phyloP scores from a whole-genome alignment of 2,797 vertebrate species.

The Anas acuta region DNA sequence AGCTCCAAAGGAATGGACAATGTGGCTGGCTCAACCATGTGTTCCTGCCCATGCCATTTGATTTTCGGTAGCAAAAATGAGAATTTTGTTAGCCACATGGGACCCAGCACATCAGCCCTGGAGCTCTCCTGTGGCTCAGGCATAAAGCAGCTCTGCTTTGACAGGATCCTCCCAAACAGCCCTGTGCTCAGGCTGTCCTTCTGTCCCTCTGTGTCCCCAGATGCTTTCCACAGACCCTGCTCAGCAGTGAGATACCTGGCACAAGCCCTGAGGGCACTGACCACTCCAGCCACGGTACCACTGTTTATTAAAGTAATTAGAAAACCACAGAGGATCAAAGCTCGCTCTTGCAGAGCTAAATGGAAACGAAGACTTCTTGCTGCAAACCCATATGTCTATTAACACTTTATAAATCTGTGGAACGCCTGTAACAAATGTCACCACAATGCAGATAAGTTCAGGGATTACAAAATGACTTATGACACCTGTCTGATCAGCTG shows the following conservation, averaged over 20 bases:
- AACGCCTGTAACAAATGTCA: not conserved
- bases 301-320: not conserved
- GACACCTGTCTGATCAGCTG: not conserved
- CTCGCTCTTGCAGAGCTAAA: not conserved
- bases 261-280: not conserved
- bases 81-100: not conserved
- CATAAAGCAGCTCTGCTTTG: not conserved
- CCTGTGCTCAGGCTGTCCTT: not conserved
- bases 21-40: fast-evolving
- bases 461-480: not conserved
- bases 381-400: not conserved
- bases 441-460: not conserved
- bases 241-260: not conserved
- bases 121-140: not conserved
- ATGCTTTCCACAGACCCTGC: not conserved
- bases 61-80: not conserved
- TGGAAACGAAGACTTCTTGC: not conserved
- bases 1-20: not conserved
- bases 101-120: not conserved
- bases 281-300: not conserved
- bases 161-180: not conserved
- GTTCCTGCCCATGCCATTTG: not conserved
- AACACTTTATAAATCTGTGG: not conserved
- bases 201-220: not conserved
- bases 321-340: not conserved